Evolutionary conservation across 2,113 vertebrate genomes (phyloP).

Genomic region (Thermophis baileyi): DNA sequence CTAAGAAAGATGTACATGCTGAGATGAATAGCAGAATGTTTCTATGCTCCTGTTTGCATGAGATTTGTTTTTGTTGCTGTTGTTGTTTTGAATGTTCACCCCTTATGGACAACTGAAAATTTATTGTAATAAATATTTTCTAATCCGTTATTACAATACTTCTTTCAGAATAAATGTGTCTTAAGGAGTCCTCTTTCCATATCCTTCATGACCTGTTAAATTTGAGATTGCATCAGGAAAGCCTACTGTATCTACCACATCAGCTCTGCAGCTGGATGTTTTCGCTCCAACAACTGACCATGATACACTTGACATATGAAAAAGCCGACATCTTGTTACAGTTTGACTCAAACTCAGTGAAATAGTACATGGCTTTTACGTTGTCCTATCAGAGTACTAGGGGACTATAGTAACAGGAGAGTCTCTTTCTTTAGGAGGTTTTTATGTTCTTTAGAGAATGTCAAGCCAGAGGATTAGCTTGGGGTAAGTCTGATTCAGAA

Average conservation of each 20-base stretch:
- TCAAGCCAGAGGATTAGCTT: slow-evolving; percentile 34
- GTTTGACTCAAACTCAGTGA: not conserved
- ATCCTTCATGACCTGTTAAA: not conserved
- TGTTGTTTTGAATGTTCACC: not conserved
- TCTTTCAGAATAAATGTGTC: not conserved
- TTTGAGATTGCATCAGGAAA: not conserved
- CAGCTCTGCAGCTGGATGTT: not conserved
- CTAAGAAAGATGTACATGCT: not conserved
- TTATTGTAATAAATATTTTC: not conserved
- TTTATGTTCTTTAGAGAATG: not conserved
- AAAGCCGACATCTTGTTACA: not conserved
- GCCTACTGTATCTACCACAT: not conserved
- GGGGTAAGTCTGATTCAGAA: slow-evolving; percentile 8
- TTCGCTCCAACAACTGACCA: not conserved
- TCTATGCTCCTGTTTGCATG: not conserved
- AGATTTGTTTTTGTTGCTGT: not conserved
- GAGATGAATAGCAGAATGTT: not conserved
- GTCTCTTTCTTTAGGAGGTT: not conserved
- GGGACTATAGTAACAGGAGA: not conserved
- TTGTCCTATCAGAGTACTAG: not conserved
- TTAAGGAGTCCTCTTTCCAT: not conserved
- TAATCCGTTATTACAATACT: not conserved
- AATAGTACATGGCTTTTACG: not conserved
- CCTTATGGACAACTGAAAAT: not conserved
- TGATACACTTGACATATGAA: rapidly evolving